phyloP scores from a whole-genome alignment of 2,113 vertebrate genomes.

The Clupea harengus region DNA sequence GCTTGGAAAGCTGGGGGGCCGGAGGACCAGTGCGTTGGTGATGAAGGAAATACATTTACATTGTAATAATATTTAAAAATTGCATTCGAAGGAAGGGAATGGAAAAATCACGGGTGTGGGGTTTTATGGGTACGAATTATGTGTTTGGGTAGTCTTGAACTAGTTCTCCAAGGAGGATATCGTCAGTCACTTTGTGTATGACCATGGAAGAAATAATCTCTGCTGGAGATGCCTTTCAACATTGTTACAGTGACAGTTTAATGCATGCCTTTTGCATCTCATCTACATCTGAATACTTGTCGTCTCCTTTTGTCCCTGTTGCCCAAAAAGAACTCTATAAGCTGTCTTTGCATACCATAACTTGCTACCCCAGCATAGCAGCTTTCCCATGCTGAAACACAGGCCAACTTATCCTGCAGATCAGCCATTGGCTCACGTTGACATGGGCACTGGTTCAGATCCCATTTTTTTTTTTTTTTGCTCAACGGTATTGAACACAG shows the following conservation, averaged over 20 bases:
- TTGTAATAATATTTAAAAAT: slow-evolving; percentile 42
- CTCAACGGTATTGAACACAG: not conserved
- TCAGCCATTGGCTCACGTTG: not conserved
- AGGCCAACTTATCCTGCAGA: not conserved
- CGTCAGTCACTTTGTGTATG: slow-evolving; percentile 25
- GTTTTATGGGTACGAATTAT: slow-evolving; percentile 20
- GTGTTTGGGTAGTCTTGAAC: slow-evolving; percentile 40
- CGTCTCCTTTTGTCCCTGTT: not conserved
- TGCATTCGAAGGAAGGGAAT: slow-evolving; percentile 8
- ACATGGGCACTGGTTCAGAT: not conserved
- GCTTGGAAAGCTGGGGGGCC: slow-evolving; percentile 21
- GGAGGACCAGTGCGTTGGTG: slow-evolving; percentile 36
- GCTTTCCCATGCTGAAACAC: not conserved
- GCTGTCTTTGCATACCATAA: not conserved
- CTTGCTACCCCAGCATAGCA: not conserved
- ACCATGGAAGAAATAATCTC: slow-evolving; percentile 18
- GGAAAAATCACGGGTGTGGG: slow-evolving; percentile 16
- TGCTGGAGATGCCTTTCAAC: not conserved
- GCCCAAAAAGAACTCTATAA: not conserved
- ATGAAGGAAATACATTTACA: slow-evolving; percentile 51
- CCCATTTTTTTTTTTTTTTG: not conserved
- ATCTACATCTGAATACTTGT: not conserved
- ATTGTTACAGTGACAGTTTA: not conserved
- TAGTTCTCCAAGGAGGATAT: slow-evolving; percentile 35
- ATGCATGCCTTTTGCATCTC: not conserved